These are phyloP conservation scores for Thamnaconus septentrionalis DNA, from an alignment of 2,113 vertebrate genomes.

Conservation along the genomic window DNA sequence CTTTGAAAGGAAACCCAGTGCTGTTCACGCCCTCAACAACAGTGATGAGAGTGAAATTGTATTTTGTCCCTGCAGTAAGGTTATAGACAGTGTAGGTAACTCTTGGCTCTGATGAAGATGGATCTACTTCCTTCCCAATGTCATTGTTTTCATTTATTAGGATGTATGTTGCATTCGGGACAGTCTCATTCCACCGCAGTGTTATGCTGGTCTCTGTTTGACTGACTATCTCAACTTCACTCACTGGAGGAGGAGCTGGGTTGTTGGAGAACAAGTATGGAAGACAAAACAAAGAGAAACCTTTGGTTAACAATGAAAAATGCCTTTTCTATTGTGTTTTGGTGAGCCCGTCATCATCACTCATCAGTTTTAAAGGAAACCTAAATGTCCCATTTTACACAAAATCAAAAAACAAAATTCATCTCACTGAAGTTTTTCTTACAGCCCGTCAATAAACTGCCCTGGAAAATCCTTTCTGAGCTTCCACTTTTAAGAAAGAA, in stretches of 20 bases:
- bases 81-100: neutral
- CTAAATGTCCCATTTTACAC: no score
- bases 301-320: neutral
- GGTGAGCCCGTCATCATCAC: no score
- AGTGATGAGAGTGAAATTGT: constrained; percentile 39
- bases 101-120: fast-evolving
- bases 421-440: no score
- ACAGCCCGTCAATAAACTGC: no score
- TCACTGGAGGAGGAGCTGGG: neutral
- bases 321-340: no score
- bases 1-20: neutral
- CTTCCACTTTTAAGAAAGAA: no score
- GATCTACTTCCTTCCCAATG: fast-evolving
- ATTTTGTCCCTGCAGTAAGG: constrained; percentile 26
- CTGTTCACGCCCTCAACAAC: neutral
- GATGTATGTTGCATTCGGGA: neutral
- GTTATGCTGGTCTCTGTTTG: constrained; percentile 34
- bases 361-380: no score
- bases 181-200: constrained; percentile 36
- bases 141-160: neutral
- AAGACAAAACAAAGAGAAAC: neutral
- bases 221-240: neutral
- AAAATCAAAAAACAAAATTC: no score
- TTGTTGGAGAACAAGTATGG: neutral
- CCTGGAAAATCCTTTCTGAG: no score